phyloP scores from a whole-genome alignment of 2,888 invertebrate genomes.

The Globia sparganii region DNA sequence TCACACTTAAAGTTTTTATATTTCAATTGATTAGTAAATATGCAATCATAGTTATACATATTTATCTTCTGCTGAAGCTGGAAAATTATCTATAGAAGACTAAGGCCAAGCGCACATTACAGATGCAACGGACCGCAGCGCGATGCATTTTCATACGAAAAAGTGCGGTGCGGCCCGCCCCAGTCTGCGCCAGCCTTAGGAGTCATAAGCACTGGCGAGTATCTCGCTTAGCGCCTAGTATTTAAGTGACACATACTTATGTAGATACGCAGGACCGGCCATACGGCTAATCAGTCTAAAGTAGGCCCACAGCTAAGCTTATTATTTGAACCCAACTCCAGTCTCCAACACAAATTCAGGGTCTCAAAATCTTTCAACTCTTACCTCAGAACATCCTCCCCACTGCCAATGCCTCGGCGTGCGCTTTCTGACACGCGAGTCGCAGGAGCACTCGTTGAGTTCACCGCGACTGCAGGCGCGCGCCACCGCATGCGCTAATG shows the following conservation, averaged over 20 bases:
- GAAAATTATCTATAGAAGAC: not conserved
- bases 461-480: conserved; percentile 96
- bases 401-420: conserved; percentile 96
- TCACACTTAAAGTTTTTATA: no score
- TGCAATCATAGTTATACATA: not conserved
- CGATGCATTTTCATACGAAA: no score
- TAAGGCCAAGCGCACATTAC: not conserved
- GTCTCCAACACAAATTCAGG: not conserved
- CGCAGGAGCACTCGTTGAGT: conserved; percentile 96
- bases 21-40: no score
- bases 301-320: no score
- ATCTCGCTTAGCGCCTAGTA: no score
- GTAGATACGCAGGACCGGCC: no score
- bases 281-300: no score
- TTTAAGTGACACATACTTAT: no score
- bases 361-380: not conserved
- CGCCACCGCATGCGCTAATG: conserved; percentile 96
- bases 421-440: conserved; percentile 93
- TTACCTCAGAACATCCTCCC: conserved; percentile 98
- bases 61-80: not conserved
- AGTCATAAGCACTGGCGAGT: no score
- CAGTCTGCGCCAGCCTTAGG: no score
- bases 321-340: not conserved
- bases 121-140: no score
- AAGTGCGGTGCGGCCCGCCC: no score